Evolutionary conservation across 2,888 invertebrate species (phyloP).

Genomic region (Eledone cirrhosa): DNA sequence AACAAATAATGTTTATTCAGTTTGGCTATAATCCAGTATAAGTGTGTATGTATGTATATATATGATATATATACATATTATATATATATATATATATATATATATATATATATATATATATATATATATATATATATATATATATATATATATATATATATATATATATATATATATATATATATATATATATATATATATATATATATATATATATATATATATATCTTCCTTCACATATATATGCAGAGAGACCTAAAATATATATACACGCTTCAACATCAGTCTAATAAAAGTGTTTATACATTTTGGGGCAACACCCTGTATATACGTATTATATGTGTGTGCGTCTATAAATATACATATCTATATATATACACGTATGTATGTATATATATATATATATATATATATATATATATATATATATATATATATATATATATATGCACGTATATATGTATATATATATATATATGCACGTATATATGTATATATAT

Average conservation of each 20-base stretch:
- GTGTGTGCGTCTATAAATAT: neutral
- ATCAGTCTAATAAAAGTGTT: too few species aligned
- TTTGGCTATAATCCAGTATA: too few species aligned
- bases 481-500: too few species aligned
- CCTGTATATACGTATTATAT: neutral
- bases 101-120: neutral
- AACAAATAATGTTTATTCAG: too few species aligned
- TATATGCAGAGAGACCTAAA: neutral
- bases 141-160: neutral
- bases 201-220: neutral
- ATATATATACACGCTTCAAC: too few species aligned
- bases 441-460: neutral
- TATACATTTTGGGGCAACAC: neutral
- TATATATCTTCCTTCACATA: neutral
- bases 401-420: neutral
- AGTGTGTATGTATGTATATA: neutral
- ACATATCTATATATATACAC: neutral
- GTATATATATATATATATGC: too few species aligned
- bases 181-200: neutral
- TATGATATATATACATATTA: too few species aligned
- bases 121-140: neutral
- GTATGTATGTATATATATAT: neutral
- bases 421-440: neutral
- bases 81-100: neutral
- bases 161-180: neutral